phyloP scores from a whole-genome alignment of 1,140 invertebrate genomes.

The Pararge aegeria region DNA sequence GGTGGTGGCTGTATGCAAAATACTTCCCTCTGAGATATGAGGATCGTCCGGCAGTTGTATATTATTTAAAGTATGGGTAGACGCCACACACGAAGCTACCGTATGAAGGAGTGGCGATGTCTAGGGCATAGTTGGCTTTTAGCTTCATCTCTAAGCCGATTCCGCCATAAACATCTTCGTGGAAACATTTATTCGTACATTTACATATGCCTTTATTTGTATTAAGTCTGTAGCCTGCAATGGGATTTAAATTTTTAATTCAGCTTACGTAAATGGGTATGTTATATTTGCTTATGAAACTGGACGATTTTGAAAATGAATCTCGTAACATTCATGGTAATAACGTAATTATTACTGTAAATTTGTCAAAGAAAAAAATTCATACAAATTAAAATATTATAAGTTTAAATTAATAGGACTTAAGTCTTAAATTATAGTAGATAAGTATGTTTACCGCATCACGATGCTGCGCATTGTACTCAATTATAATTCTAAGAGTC shows the following conservation, averaged over 20 bases:
- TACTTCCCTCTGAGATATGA: constrained; percentile 74
- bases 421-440: too few species aligned
- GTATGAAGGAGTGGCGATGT: constrained; percentile 31
- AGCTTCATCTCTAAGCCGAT: constrained; percentile 11
- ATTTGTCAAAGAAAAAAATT: too few species aligned
- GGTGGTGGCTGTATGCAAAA: constrained; percentile 68
- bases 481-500: too few species aligned
- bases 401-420: too few species aligned
- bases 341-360: too few species aligned
- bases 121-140: constrained; percentile 12
- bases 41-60: constrained; percentile 57
- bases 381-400: too few species aligned
- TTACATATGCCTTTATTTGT: constrained; percentile 10
- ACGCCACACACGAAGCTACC: constrained; percentile 71
- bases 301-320: background rate
- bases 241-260: background rate
- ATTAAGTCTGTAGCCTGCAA: constrained; percentile 4
- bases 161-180: constrained; percentile 12
- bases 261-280: background rate
- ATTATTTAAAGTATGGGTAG: constrained; percentile 64
- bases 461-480: too few species aligned
- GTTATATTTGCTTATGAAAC: background rate
- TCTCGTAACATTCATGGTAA: too few species aligned
- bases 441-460: too few species aligned
- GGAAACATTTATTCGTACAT: constrained; percentile 15